phyloP scores from a whole-genome alignment of 2,888 invertebrate species.

The Fragum whitleyi region DNA sequence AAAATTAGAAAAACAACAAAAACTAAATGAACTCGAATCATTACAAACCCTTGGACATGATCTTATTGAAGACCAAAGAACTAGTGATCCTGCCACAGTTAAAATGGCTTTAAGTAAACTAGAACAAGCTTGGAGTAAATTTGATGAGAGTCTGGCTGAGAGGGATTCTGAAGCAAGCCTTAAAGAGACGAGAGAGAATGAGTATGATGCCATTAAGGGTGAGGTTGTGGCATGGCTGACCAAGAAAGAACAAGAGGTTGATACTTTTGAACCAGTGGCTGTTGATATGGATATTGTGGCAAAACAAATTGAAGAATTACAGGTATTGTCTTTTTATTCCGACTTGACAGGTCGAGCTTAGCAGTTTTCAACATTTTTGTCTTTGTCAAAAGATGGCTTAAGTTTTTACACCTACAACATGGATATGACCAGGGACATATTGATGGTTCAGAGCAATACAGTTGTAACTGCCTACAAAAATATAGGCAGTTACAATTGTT shows the following conservation, averaged over 20 bases:
- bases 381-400: too few species aligned
- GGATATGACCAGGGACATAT: too few species aligned
- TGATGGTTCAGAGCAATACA: too few species aligned
- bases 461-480: too few species aligned
- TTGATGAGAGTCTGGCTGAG: conserved; percentile 93
- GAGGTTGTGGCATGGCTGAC: conserved; percentile 94
- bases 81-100: conserved; percentile 78
- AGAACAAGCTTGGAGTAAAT: conserved; percentile 95
- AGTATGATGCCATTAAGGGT: conserved; percentile 93
- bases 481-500: too few species aligned
- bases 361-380: too few species aligned
- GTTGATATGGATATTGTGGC: conserved; percentile 94
- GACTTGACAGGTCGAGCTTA: neutral
- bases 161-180: conserved; percentile 93
- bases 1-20: conserved; percentile 70
- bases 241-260: conserved; percentile 91
- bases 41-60: conserved; percentile 76
- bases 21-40: conserved; percentile 73
- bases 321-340: conserved; percentile 76
- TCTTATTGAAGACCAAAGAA: conserved; percentile 79
- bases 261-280: conserved; percentile 93
- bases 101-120: conserved; percentile 86
- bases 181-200: conserved; percentile 93
- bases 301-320: conserved; percentile 89
- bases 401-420: too few species aligned